Evolutionary conservation across 2,113 vertebrate genomes (phyloP).

Genomic region (Chitala chitala): DNA sequence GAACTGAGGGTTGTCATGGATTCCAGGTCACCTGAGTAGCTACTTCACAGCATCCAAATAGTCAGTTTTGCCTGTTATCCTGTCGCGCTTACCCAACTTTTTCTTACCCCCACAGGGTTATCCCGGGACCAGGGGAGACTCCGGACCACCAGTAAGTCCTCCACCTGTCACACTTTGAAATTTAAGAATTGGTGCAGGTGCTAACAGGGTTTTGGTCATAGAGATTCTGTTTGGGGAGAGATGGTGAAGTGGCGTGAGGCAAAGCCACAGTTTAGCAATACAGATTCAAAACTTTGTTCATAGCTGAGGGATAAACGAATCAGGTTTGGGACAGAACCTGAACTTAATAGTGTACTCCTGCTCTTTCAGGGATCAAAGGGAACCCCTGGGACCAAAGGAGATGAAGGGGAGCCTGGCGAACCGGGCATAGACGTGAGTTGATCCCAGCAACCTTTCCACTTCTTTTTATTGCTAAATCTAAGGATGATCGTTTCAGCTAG

Average conservation of each 20-base stretch:
- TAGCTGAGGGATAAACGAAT: too few relatives aligned
- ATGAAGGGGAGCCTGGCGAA: slow-evolving; percentile 86
- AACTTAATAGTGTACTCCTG: slow-evolving; percentile 15
- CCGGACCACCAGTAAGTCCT: slow-evolving; percentile 72
- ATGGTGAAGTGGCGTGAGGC: too few relatives aligned
- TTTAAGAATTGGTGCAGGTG: too few relatives aligned
- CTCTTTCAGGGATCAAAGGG: slow-evolving; percentile 76
- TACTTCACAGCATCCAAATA: neutral
- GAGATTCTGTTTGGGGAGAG: too few relatives aligned
- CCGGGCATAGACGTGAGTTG: slow-evolving; percentile 54
- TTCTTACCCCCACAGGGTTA: slow-evolving; percentile 67
- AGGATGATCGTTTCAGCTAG: too few relatives aligned
- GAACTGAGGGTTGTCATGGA: slow-evolving; percentile 77
- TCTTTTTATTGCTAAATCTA: too few relatives aligned
- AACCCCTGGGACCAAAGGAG: slow-evolving; percentile 87
- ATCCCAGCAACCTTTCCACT: too few relatives aligned
- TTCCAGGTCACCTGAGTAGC: slow-evolving; percentile 68
- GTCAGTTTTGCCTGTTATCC: neutral
- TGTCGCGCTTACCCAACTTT: neutral
- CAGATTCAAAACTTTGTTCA: too few relatives aligned
- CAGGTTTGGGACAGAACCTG: slow-evolving; percentile 14
- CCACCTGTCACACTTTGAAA: neutral
- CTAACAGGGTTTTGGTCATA: too few relatives aligned
- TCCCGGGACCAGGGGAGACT: slow-evolving; percentile 74
- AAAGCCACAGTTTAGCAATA: too few relatives aligned